Conservation (phyloP, 2,797 vertebrate species). For the Hozukius guyotensis region DNA sequence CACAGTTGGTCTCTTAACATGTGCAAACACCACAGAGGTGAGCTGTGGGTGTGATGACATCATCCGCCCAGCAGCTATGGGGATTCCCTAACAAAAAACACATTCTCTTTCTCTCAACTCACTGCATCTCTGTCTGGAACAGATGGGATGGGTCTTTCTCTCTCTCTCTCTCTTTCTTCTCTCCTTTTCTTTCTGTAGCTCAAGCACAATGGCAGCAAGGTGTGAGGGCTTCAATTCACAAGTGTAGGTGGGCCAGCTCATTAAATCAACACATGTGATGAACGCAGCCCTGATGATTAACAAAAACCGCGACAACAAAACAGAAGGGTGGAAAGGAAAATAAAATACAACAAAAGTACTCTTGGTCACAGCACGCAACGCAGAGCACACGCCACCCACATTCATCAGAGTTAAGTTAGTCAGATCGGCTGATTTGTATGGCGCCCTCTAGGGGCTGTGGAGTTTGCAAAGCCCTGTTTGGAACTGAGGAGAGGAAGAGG, state of each 20-base stretch:
- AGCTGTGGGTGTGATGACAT: constrained; percentile 72
- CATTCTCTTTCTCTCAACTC: constrained; percentile 52
- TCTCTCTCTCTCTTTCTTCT: not conserved
- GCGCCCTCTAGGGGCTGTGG: constrained; percentile 68
- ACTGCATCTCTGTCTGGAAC: constrained; percentile 38
- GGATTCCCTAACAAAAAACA: constrained; percentile 78
- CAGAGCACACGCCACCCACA: constrained; percentile 61
- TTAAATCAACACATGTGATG: constrained; percentile 57
- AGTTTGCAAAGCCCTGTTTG: constrained; percentile 55
- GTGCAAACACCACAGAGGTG: constrained; percentile 75
- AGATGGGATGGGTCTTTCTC: constrained; percentile 32
- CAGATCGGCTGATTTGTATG: constrained; percentile 54
- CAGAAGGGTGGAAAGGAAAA: constrained; percentile 24
- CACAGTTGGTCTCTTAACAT: constrained; percentile 73
- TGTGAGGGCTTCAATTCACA: constrained; percentile 34
- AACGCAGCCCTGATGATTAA: constrained; percentile 67
- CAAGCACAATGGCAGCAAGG: constrained; percentile 10
- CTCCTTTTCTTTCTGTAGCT: constrained; percentile 12
- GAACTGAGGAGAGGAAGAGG: constrained; percentile 31
- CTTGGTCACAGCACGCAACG: constrained; percentile 51
- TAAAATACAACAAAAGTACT: constrained; percentile 31
- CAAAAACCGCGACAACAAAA: constrained; percentile 31
- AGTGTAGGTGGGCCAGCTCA: constrained; percentile 13
- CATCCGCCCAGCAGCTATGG: constrained; percentile 69
- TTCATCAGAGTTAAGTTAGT: constrained; percentile 63